Evolutionary conservation across 2,888 invertebrate genomes (phyloP).

Genomic region (Macaria notata): DNA sequence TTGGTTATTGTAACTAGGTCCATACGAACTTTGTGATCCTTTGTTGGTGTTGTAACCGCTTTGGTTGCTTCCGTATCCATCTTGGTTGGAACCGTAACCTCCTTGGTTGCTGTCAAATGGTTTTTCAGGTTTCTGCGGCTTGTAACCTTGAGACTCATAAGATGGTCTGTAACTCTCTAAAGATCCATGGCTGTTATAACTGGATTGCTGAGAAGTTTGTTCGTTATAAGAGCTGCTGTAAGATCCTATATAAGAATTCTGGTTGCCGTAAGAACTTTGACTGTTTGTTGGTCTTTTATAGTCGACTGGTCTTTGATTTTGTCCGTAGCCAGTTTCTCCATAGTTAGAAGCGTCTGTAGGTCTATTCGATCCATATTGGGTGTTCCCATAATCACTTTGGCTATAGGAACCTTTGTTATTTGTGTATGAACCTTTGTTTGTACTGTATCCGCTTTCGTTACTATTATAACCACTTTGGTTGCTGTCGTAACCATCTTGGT

Average conservation of each 20-base stretch:
- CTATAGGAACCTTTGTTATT: constrained; percentile 12
- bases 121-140: constrained; percentile 28
- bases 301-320: constrained; percentile 23
- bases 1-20: constrained; percentile 12
- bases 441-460: constrained; percentile 25
- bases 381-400: constrained; percentile 14
- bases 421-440: constrained; percentile 13
- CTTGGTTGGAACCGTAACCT: constrained; percentile 6
- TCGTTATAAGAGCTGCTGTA: constrained; percentile 18
- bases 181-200: constrained; percentile 21
- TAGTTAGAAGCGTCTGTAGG: constrained; percentile 5
- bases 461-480: constrained; percentile 25
- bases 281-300: constrained; percentile 14
- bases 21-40: constrained; percentile 13
- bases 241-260: constrained; percentile 24
- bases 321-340: constrained; percentile 16
- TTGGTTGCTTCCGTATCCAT: constrained; percentile 1
- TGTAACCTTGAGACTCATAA: constrained; percentile 19
- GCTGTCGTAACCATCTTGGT: constrained; percentile 22
- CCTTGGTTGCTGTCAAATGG: constrained; percentile 27
- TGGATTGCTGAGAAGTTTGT: constrained; percentile 17
- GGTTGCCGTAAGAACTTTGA: constrained; percentile 14
- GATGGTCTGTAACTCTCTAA: constrained; percentile 26
- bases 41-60: constrained; percentile 13
- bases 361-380: constrained; percentile 8